These are phyloP conservation scores for Sepioteuthis lessoniana DNA, from an alignment of 2,888 invertebrate genomes.

Conservation along the genomic window DNA sequence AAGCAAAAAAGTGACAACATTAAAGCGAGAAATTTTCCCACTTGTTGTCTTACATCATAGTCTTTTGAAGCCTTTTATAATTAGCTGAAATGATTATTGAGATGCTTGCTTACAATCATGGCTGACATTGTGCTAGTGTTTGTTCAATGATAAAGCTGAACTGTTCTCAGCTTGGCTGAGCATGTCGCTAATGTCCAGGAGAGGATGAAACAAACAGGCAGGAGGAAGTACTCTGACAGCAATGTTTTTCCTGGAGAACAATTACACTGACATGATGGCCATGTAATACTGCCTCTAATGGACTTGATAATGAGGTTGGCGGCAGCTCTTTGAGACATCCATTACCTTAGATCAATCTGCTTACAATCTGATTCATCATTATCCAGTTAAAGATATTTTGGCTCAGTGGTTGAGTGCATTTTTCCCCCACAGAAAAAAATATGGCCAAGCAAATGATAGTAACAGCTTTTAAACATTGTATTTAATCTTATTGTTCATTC, in stretches of 20 bases:
- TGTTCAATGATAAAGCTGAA: constrained; percentile 6
- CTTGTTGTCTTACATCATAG: not conserved
- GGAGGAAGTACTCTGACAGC: not conserved
- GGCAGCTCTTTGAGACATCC: not conserved
- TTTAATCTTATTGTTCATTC: not conserved
- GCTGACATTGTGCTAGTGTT: not conserved
- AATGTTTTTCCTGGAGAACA: not conserved
- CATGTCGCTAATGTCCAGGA: not conserved
- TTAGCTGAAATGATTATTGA: not conserved
- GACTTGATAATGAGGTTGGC: not conserved
- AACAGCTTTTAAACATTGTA: not conserved
- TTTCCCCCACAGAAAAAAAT: not conserved
- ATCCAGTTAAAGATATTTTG: constrained; percentile 12
- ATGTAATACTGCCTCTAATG: not conserved
- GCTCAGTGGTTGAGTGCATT: not conserved
- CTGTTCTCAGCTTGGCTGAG: not conserved
- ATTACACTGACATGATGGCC: not conserved
- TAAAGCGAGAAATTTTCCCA: not conserved
- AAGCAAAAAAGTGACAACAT: not conserved
- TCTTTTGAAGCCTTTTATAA: not conserved
- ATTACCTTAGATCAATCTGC: not conserved
- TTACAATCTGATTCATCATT: not conserved
- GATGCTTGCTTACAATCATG: not conserved
- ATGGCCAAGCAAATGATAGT: not conserved
- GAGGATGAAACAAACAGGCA: constrained; percentile 33